Conservation (phyloP, 2,113 vertebrate species). For the Lepisosteus oculatus region DNA sequence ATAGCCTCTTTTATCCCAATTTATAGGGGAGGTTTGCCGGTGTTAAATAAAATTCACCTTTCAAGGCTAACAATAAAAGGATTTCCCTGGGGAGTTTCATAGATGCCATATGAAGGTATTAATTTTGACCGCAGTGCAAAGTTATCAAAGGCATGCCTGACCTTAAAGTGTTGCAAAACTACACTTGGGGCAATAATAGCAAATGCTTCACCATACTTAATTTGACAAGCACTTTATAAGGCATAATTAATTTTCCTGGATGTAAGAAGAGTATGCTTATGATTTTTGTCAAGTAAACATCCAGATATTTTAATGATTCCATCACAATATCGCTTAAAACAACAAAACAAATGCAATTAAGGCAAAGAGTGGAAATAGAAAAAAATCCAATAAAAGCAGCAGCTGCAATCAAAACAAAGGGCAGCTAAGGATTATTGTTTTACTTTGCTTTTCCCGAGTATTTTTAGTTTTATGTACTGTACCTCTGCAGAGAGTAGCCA, state of each 20-base stretch:
- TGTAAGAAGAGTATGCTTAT: conserved; percentile 31
- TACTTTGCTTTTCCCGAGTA: too few species aligned
- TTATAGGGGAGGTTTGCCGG: too few species aligned
- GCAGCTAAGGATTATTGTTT: too few species aligned
- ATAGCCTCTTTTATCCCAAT: neutral
- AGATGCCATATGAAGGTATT: neutral
- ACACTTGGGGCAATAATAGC: conserved; percentile 9
- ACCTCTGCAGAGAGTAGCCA: too few species aligned
- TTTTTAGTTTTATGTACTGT: too few species aligned
- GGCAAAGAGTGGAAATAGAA: too few species aligned
- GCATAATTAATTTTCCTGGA: conserved; percentile 32
- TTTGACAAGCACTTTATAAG: conserved; percentile 31
- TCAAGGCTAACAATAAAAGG: neutral
- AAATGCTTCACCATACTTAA: conserved; percentile 15
- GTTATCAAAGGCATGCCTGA: neutral
- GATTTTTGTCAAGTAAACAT: conserved; percentile 36
- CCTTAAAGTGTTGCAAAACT: neutral
- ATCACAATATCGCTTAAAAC: conserved; percentile 5
- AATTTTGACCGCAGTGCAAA: conserved; percentile 19
- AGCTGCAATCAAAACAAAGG: too few species aligned
- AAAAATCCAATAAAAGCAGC: too few species aligned
- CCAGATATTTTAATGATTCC: conserved; percentile 18
- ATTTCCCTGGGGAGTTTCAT: neutral
- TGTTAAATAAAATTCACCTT: neutral
- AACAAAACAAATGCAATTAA: too few species aligned